phyloP scores from a whole-genome alignment of 2,888 invertebrate genomes.

The Meta bourneti region DNA sequence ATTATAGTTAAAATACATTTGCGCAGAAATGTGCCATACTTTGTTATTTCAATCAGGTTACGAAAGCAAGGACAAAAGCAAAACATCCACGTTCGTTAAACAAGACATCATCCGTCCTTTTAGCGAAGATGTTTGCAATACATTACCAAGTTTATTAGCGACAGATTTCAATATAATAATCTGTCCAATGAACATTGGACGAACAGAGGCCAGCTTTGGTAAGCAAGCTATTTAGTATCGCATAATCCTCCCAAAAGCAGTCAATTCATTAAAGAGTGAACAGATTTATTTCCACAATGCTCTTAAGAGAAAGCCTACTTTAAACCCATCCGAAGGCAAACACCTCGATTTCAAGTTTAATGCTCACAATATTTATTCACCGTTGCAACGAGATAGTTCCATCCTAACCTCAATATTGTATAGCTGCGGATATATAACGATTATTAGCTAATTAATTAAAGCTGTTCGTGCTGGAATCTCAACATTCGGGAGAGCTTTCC shows the following conservation, averaged over 20 bases:
- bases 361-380: slow-evolving; percentile 22
- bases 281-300: background rate
- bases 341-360: background rate
- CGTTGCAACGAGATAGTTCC: background rate
- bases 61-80: no score
- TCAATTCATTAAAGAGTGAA: background rate
- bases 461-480: slow-evolving; percentile 11
- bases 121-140: no score
- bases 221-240: background rate
- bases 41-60: no score
- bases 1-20: no score
- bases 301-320: background rate
- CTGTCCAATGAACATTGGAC: no score
- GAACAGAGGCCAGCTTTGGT: no score
- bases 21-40: no score
- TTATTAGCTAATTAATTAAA: slow-evolving; percentile 68
- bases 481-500: slow-evolving; percentile 35
- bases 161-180: no score
- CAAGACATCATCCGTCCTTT: no score
- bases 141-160: no score
- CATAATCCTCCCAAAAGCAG: background rate
- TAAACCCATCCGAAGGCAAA: no score
- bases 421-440: slow-evolving; percentile 34
- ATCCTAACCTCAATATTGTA: slow-evolving; percentile 12
- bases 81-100: no score